A percentile compares a stretch with the other conserved stretches of the same genome.
phyloP scores from a whole-genome alignment of 2,888 invertebrate species.

The Tethea ocularis region DNA sequence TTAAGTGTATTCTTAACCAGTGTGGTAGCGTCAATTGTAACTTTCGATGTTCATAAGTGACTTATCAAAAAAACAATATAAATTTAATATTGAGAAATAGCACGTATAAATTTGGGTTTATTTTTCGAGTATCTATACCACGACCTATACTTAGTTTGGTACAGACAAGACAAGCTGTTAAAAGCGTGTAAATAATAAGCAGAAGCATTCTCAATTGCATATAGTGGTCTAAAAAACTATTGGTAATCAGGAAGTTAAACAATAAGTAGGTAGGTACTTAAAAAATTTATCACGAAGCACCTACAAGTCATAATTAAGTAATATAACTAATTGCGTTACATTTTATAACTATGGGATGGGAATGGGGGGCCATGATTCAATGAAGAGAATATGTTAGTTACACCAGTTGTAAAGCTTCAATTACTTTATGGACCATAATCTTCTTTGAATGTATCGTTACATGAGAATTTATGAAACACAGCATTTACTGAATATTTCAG shows the following conservation, averaged over 20 bases:
- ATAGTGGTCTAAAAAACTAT: neutral
- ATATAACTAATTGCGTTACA: neutral
- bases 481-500: neutral
- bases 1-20: too few species aligned
- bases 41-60: too few species aligned
- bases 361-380: neutral
- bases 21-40: too few species aligned
- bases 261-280: too few species aligned
- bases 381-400: neutral
- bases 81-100: too few species aligned
- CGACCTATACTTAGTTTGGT: too few species aligned
- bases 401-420: neutral
- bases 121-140: too few species aligned
- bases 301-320: neutral
- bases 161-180: too few species aligned
- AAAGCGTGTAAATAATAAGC: too few species aligned
- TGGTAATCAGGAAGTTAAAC: neutral
- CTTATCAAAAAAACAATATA: too few species aligned
- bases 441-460: neutral
- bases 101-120: too few species aligned
- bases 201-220: too few species aligned
- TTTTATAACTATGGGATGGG: conserved; percentile 1
- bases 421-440: neutral
- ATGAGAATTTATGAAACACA: neutral
- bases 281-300: neutral